phyloP scores from a whole-genome alignment of 2,888 invertebrate species.

The Thera britannica region DNA sequence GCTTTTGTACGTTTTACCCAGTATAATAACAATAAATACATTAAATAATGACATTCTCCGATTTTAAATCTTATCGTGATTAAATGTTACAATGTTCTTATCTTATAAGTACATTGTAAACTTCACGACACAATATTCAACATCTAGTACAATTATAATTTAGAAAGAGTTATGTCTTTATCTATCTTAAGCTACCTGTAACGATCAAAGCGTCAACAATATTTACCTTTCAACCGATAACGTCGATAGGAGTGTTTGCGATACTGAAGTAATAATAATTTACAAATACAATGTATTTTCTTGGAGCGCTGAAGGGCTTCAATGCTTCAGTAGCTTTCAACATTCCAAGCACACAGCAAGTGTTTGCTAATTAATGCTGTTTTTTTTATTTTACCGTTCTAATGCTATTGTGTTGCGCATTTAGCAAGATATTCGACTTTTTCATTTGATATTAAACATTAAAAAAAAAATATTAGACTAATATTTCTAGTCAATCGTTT shows the following conservation, averaged over 20 bases:
- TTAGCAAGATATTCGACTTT: constrained; percentile 71
- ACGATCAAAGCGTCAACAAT: constrained; percentile 55
- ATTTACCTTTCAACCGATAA: constrained; percentile 64
- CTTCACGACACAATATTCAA: constrained; percentile 11
- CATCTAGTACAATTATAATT: constrained; percentile 16
- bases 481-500: constrained; percentile 44
- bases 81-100: constrained; percentile 16
- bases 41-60: constrained; percentile 6
- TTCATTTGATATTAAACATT: constrained; percentile 70
- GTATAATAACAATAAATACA: neutral
- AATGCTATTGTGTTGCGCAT: constrained; percentile 67
- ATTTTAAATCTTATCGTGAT: constrained; percentile 17
- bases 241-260: constrained; percentile 54
- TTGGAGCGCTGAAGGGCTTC: constrained; percentile 46
- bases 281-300: constrained; percentile 64
- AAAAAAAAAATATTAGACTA: constrained; percentile 13
- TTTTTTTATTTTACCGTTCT: constrained; percentile 44
- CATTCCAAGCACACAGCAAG: constrained; percentile 50
- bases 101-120: constrained; percentile 22
- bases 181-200: constrained; percentile 40
- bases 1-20: neutral
- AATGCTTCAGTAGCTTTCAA: constrained; percentile 53
- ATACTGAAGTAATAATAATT: constrained; percentile 57
- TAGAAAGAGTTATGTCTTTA: constrained; percentile 24
- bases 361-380: constrained; percentile 50